Base-by-base conservation (phyloP, 2,113 vertebrate genomes). In the Lasiurus borealis region DNA sequence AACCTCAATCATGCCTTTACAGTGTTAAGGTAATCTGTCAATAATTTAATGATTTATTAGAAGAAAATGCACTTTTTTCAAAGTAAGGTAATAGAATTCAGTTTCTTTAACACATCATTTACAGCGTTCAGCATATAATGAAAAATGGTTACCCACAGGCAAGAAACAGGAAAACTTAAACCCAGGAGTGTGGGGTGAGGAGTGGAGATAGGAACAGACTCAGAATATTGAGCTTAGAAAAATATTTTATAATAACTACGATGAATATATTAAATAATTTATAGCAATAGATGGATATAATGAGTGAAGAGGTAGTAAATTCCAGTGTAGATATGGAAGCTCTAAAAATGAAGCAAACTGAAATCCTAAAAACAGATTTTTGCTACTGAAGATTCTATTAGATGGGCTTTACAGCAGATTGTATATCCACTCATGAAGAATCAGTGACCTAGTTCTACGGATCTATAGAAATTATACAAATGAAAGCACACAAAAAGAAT, bases 41-140 rank as follows among this genome's bases (percentile, higher is more conserved):
- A 16, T 50, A 90, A 75, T 48, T 85, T 73, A 71, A 27, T 29
- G 40, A 19, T 0, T 3, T 66, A 11, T 8, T 44, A 36, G 29
- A 76, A n/a, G 23, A 88, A 91, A 83, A 72, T 52, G 62, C 18
- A 4, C n/a, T 62, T 83, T 90, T 93, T 82, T n/a, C 40, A 87
- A 82, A 89, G 16, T 12, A 85, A 82, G 12, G 44, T 62, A 90
- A 77, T 46, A 75, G n/a, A 93, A 78, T 72, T 52, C 21, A 78
- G 23, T 92, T 92, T 90, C 25, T 72, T 13, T 27, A 19, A 44
- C 18, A 21, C 44, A 15, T 31, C 6, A 34, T 54, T 1, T 11
- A 72, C 9, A 78, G 72, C 25, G 29, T 46, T 66, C 25, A 64
- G 25, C 15, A 84, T 46, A 29, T 31, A 62, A 81, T 48, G 0